phyloP scores from a whole-genome alignment of 1,140 invertebrate genomes.

The Drosophila grimshawi region DNA sequence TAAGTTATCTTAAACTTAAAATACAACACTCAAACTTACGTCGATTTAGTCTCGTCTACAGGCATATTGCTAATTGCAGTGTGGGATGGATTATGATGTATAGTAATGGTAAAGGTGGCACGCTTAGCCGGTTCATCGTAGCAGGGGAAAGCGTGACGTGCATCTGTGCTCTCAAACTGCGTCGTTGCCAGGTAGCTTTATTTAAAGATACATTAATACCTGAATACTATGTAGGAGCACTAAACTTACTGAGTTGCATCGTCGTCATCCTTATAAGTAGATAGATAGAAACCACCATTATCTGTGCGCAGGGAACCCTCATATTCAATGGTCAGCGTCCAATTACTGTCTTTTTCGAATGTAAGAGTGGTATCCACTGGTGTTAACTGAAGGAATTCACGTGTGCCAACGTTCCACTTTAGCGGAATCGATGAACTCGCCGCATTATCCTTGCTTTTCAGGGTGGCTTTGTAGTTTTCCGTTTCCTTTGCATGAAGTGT shows the following conservation, averaged over 20 bases:
- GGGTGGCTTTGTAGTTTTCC: conserved; percentile 42
- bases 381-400: conserved; percentile 71
- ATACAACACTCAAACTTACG: conserved; percentile 28
- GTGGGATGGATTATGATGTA: conserved; percentile 87
- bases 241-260: conserved; percentile 86
- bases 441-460: conserved; percentile 39
- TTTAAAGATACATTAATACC: background rate
- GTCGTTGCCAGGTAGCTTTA: conserved; percentile 89
- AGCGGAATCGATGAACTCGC: conserved; percentile 17
- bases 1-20: background rate
- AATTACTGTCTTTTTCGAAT: conserved; percentile 63
- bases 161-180: conserved; percentile 92
- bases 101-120: conserved; percentile 90
- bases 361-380: conserved; percentile 78
- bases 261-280: conserved; percentile 87
- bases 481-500: conserved; percentile 85
- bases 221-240: no score
- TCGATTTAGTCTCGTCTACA: conserved; percentile 30
- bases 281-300: conserved; percentile 92
- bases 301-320: conserved; percentile 86
- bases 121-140: conserved; percentile 95
- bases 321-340: conserved; percentile 85
- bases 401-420: background rate
- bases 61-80: conserved; percentile 91
- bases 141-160: conserved; percentile 93